These are phyloP conservation scores for Prosopocoilus inquinatus DNA, from an alignment of 2,888 invertebrate genomes.

Conservation along the genomic window DNA sequence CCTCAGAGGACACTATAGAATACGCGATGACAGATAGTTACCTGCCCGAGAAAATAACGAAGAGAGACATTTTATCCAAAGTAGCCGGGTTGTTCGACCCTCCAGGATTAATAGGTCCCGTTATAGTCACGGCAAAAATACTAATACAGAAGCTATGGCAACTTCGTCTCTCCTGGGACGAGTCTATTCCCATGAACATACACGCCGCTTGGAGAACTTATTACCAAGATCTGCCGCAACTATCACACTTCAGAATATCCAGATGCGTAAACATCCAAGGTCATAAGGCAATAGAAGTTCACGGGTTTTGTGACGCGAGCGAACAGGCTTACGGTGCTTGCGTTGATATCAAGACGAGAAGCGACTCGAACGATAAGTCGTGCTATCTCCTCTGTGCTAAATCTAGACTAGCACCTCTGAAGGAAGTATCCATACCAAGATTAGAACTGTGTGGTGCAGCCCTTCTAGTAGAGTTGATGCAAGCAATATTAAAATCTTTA, in stretches of 20 bases:
- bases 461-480: slow-evolving; percentile 21
- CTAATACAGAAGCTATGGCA: slow-evolving; percentile 27
- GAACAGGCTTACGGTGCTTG: slow-evolving; percentile 30
- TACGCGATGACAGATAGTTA: neutral
- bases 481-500: slow-evolving; percentile 8
- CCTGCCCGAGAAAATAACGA: neutral
- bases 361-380: slow-evolving; percentile 2
- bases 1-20: neutral
- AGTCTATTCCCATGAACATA: slow-evolving; percentile 15
- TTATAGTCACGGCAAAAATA: slow-evolving; percentile 28
- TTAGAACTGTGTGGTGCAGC: slow-evolving; percentile 27
- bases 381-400: slow-evolving; percentile 28
- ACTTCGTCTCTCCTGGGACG: slow-evolving; percentile 25
- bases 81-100: slow-evolving; percentile 31
- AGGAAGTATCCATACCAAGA: slow-evolving; percentile 27
- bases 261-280: slow-evolving; percentile 11
- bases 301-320: slow-evolving; percentile 29
- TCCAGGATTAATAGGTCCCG: slow-evolving; percentile 28
- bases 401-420: slow-evolving; percentile 34
- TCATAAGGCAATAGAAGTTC: slow-evolving; percentile 18
- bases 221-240: slow-evolving; percentile 5
- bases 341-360: slow-evolving; percentile 27
- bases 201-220: slow-evolving; percentile 16
- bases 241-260: slow-evolving; percentile 21
- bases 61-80: slow-evolving; percentile 22